Evolutionary conservation across 2,113 vertebrate species (phyloP).

Genomic region (Stictonetta naevosa): DNA sequence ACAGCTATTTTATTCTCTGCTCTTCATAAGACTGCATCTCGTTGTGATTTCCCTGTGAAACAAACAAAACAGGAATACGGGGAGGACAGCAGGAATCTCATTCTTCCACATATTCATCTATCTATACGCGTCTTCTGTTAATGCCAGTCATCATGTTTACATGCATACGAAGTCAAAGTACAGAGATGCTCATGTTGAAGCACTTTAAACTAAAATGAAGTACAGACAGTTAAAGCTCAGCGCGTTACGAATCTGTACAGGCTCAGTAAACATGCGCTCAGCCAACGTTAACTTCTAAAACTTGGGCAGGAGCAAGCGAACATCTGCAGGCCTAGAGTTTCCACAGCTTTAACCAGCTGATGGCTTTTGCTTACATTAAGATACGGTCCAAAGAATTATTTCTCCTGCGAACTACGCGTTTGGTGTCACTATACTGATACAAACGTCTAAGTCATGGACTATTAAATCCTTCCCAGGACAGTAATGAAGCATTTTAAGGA

Average conservation of each 20-base stretch:
- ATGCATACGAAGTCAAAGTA: neutral
- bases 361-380: constrained; percentile 10
- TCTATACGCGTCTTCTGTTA: neutral
- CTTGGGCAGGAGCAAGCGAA: constrained; percentile 2
- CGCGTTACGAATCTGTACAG: neutral
- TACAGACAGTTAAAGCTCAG: neutral
- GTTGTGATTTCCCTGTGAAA: neutral
- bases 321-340: neutral
- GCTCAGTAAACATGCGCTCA: neutral
- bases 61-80: neutral
- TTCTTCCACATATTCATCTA: neutral
- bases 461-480: neutral
- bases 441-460: neutral
- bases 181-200: neutral
- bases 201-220: constrained; percentile 27
- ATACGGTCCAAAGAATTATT: neutral
- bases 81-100: neutral
- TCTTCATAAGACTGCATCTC: neutral
- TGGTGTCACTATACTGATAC: neutral
- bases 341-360: neutral
- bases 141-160: neutral
- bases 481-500: neutral
- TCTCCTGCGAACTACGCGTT: neutral
- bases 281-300: constrained; percentile 15
- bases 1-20: neutral